A percentile compares a stretch with the other conserved stretches of the same genome.
These are phyloP conservation scores for Sorex araneus DNA, from an alignment of 2,113 vertebrate species.

Conservation along the genomic window DNA sequence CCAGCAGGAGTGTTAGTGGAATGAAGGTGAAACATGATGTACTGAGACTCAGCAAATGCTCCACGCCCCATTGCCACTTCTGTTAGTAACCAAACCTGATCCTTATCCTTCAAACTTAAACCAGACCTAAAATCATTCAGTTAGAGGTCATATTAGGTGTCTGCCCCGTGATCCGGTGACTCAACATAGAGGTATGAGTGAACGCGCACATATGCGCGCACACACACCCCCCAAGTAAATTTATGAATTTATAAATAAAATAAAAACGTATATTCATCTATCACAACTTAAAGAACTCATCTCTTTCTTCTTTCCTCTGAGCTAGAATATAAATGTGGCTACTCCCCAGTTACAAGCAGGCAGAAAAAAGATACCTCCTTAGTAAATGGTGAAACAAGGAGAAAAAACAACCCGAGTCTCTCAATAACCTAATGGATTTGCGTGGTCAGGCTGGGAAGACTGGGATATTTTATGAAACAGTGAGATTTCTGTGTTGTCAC, in stretches of 20 bases:
- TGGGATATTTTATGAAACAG: not conserved
- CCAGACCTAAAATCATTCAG: not conserved
- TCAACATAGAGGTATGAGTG: not conserved
- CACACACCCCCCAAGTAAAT: no score
- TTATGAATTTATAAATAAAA: no score
- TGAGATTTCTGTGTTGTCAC: not conserved
- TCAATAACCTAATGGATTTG: not conserved
- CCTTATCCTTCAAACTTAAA: constrained; percentile 13
- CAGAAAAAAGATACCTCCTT: not conserved
- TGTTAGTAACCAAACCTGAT: not conserved
- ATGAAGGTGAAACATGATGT: not conserved
- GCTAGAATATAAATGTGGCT: not conserved
- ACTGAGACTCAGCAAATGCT: not conserved
- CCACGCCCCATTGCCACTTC: not conserved
- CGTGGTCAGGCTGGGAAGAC: not conserved
- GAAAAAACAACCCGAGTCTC: not conserved
- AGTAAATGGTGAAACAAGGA: not conserved
- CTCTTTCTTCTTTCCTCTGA: not conserved
- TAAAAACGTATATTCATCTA: not conserved
- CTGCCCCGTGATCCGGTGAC: not conserved
- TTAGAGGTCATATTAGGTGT: not conserved
- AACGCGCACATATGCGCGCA: not conserved
- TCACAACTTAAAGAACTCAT: not conserved
- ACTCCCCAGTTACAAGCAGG: not conserved
- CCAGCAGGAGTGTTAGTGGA: not conserved